Percentiles rank a stretch among this genome's conserved stretches.
These are phyloP conservation scores for Eustalomyia histrio DNA, from an alignment of 2,888 invertebrate species.

Conservation along the genomic window DNA sequence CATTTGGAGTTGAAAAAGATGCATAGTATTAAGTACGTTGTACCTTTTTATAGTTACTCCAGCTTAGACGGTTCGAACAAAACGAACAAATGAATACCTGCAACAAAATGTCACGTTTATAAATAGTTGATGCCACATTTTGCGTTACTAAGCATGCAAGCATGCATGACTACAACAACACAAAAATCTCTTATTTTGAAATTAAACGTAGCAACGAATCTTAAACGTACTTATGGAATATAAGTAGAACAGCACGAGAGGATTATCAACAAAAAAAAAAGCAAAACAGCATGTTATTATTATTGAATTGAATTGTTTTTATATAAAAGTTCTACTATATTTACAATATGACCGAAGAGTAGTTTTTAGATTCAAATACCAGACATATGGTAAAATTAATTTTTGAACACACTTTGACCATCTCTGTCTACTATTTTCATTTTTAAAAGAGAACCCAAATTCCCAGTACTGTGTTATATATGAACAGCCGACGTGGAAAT, in stretches of 20 bases:
- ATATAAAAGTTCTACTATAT: too few species aligned
- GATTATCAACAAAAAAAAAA: slow-evolving; percentile 57
- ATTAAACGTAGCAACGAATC: slow-evolving; percentile 26
- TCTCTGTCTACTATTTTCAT: too few species aligned
- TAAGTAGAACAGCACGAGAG: slow-evolving; percentile 49
- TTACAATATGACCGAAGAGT: too few species aligned
- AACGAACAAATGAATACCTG: slow-evolving; percentile 48
- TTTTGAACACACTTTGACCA: too few species aligned
- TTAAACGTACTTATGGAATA: not conserved
- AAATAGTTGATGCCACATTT: slow-evolving; percentile 60
- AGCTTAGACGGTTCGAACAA: not conserved
- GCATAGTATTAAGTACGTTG: not conserved
- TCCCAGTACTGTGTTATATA: too few species aligned
- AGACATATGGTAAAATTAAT: too few species aligned
- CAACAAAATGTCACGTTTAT: slow-evolving; percentile 63
- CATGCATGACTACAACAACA: slow-evolving; percentile 41
- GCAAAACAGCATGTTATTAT: slow-evolving; percentile 54
- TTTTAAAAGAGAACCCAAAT: too few species aligned
- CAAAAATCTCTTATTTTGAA: slow-evolving; percentile 38
- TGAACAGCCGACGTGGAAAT: too few species aligned
- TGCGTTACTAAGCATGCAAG: slow-evolving; percentile 54
- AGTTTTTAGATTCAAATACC: too few species aligned
- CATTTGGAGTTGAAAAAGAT: slow-evolving; percentile 43
- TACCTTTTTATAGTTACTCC: too few species aligned
- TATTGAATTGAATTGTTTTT: slow-evolving; percentile 28